phyloP scores from a whole-genome alignment of 2,113 vertebrate species.

The Vulpes vulpes region DNA sequence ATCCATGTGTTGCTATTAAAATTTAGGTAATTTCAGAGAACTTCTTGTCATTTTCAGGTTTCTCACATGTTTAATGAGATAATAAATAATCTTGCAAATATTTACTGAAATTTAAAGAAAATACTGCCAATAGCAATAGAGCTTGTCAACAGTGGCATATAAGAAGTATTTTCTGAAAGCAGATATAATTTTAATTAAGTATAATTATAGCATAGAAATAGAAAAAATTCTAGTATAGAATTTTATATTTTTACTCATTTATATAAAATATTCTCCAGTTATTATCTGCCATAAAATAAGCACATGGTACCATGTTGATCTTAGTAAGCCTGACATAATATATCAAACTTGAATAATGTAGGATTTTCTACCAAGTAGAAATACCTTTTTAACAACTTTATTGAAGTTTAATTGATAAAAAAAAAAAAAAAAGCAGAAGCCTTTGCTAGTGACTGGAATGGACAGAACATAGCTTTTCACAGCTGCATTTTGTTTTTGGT shows the following conservation, averaged over 20 bases:
- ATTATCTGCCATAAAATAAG: background rate
- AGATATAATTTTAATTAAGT: background rate
- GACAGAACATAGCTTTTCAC: background rate
- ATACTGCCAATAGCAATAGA: background rate
- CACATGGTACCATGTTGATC: background rate
- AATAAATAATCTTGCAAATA: background rate
- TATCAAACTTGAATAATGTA: background rate
- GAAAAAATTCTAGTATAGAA: background rate
- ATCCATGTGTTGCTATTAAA: background rate
- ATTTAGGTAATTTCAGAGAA: background rate
- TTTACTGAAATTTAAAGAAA: background rate
- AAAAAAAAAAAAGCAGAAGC: background rate
- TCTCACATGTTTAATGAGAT: background rate
- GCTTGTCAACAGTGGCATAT: background rate
- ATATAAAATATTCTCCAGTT: background rate
- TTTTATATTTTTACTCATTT: background rate
- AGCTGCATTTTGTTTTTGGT: background rate
- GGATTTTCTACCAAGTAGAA: background rate
- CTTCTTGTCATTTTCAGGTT: background rate
- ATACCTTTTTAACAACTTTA: background rate
- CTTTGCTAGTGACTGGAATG: background rate
- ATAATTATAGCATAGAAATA: background rate
- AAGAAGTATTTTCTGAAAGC: background rate
- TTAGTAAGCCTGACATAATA: background rate
- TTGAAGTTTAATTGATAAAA: background rate